phyloP scores from a whole-genome alignment of 2,113 vertebrate genomes.

The Antigone vipio region DNA sequence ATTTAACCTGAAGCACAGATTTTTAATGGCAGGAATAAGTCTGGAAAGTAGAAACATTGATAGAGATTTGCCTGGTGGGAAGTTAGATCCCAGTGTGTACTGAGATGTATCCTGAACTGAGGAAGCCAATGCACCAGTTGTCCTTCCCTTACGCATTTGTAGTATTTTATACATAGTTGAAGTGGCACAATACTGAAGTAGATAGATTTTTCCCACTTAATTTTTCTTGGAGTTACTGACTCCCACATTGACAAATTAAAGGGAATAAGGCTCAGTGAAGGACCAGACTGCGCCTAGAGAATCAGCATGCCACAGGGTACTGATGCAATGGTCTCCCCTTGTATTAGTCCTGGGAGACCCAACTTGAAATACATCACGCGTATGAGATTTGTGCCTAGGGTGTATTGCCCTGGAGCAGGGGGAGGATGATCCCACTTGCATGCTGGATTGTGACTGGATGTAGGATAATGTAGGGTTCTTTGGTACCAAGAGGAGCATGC shows the following conservation, averaged over 20 bases:
- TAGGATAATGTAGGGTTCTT: not conserved
- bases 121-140: not conserved
- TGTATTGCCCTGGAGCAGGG: not conserved
- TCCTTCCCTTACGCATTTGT: not conserved
- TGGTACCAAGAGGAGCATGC: not conserved
- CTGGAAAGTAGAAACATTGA: not conserved
- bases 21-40: not conserved
- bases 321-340: not conserved
- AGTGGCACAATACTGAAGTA: not conserved
- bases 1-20: not conserved
- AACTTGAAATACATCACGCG: fast-evolving
- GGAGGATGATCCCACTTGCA: not conserved
- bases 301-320: not conserved
- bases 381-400: not conserved
- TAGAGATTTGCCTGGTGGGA: not conserved
- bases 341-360: not conserved
- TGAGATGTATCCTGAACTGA: not conserved
- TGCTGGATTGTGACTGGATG: not conserved
- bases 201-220: not conserved
- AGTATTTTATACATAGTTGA: not conserved
- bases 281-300: not conserved
- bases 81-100: not conserved
- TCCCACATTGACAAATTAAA: not conserved
- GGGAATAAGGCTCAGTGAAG: not conserved
- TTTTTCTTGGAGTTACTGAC: not conserved